Percentiles rank a stretch among this genome's conserved stretches.
Conservation (phyloP, 1,140 invertebrate genomes). For the Heterodera carotae region DNA sequence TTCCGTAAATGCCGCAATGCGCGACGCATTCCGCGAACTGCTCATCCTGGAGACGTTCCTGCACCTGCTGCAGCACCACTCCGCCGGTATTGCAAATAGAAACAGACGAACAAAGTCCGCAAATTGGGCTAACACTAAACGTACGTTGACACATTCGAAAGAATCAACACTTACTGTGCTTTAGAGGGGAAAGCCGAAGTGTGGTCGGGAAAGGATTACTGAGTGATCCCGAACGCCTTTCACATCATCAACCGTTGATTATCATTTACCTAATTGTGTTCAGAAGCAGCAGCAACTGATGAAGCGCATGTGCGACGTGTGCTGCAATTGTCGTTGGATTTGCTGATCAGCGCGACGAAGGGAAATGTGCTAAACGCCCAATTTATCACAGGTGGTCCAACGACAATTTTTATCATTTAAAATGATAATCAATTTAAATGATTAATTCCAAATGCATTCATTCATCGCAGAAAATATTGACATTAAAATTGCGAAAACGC, state of each 20-base stretch:
- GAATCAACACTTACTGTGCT: too few species aligned
- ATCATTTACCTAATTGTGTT: background rate
- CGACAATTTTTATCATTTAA: background rate
- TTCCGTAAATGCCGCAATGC: conserved; percentile 86
- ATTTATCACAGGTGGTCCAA: conserved; percentile 39
- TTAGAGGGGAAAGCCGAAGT: too few species aligned
- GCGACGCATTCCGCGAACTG: conserved; percentile 96
- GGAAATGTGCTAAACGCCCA: conserved; percentile 50
- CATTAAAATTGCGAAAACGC: conserved; percentile 12
- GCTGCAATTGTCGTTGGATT: conserved; percentile 43
- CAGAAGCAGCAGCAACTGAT: background rate
- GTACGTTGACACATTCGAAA: too few species aligned
- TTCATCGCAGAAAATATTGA: background rate
- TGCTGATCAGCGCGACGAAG: conserved; percentile 46
- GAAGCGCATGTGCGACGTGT: background rate
- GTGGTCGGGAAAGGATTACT: too few species aligned
- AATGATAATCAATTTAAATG: background rate
- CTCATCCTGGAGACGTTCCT: conserved; percentile 90
- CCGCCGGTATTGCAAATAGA: conserved; percentile 40
- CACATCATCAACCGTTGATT: too few species aligned
- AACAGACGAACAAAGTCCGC: conserved; percentile 22
- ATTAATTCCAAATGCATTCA: background rate
- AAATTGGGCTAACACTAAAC: too few species aligned
- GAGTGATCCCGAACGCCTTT: too few species aligned
- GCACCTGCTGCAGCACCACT: conserved; percentile 43